Conservation (phyloP, 2,888 invertebrate species). For the Chalcosyrphus nemorum region DNA sequence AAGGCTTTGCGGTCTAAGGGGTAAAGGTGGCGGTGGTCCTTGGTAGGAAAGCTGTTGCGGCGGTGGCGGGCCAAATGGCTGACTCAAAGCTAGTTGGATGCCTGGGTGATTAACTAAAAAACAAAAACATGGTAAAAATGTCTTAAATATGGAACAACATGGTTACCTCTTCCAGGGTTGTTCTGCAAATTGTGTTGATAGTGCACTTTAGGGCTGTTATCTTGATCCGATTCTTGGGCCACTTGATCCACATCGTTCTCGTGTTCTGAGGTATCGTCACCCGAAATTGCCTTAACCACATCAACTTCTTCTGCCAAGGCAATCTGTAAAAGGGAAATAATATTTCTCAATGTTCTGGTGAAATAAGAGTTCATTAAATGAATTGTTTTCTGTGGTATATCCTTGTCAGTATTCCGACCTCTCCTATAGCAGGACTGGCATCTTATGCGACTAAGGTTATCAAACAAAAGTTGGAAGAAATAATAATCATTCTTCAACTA, state of each 20-base stretch:
- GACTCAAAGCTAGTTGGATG: conserved; percentile 81
- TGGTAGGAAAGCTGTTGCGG: conserved; percentile 86
- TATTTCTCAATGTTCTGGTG: too few relatives aligned
- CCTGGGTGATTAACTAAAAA: conserved; percentile 83
- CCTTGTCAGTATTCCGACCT: too few relatives aligned
- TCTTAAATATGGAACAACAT: neutral
- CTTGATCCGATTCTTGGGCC: conserved; percentile 88
- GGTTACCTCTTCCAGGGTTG: conserved; percentile 78
- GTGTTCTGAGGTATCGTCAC: conserved; percentile 83
- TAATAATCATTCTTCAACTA: too few relatives aligned
- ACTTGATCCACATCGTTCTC: conserved; percentile 87
- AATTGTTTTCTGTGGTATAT: too few relatives aligned
- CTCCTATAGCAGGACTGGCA: too few relatives aligned
- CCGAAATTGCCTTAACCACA: conserved; percentile 85
- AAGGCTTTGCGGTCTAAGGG: conserved; percentile 77
- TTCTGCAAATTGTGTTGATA: conserved; percentile 81
- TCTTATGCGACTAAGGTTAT: too few relatives aligned
- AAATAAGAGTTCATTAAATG: too few relatives aligned
- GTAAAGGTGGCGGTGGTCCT: conserved; percentile 86
- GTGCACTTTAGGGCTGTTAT: conserved; percentile 78
- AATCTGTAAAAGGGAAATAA: too few relatives aligned
- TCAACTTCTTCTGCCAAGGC: conserved; percentile 85
- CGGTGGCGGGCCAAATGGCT: conserved; percentile 84
- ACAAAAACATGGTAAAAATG: too few relatives aligned
- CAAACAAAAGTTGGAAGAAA: too few relatives aligned